Percentiles rank a stretch among this genome's conserved stretches.
Conservation (phyloP, 2,797 vertebrate species). For the Poeciliopsis presidionis region DNA sequence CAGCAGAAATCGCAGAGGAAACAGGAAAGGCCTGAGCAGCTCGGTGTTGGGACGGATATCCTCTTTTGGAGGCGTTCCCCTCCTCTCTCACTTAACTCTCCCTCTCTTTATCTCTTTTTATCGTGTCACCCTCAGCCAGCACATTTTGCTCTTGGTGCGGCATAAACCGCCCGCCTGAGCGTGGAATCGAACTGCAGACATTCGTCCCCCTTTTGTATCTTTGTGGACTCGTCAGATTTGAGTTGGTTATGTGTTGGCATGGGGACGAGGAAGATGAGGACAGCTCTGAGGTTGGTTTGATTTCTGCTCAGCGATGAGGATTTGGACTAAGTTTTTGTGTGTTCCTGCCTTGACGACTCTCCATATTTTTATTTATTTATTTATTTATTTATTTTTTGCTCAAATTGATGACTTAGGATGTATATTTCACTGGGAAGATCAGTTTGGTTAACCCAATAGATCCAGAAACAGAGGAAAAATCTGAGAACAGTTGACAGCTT, state of each 20-base stretch:
- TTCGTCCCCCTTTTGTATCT: background rate
- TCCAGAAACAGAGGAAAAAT: background rate
- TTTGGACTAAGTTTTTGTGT: constrained; percentile 14
- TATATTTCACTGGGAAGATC: background rate
- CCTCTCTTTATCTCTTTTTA: constrained; percentile 72
- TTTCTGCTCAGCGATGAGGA: constrained; percentile 27
- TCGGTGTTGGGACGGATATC: constrained; percentile 84
- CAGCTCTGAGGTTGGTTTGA: constrained; percentile 74
- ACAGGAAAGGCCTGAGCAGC: constrained; percentile 85
- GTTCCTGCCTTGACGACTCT: constrained; percentile 29
- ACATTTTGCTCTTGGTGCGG: constrained; percentile 45
- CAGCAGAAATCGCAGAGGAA: constrained; percentile 77
- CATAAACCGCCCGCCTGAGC: constrained; percentile 30
- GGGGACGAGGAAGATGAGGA: constrained; percentile 77
- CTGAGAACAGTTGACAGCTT: constrained; percentile 16
- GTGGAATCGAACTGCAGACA: background rate
- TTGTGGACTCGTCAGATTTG: constrained; percentile 15
- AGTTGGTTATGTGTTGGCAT: constrained; percentile 77
- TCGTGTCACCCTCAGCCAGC: constrained; percentile 17
- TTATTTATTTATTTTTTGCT: background rate
- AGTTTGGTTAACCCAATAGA: background rate
- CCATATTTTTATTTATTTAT: background rate
- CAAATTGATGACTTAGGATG: background rate
- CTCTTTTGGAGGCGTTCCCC: constrained; percentile 77
- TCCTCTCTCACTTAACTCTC: constrained; percentile 72